Conservation (phyloP, 2,888 invertebrate genomes). For the Amphipoea oculea region DNA sequence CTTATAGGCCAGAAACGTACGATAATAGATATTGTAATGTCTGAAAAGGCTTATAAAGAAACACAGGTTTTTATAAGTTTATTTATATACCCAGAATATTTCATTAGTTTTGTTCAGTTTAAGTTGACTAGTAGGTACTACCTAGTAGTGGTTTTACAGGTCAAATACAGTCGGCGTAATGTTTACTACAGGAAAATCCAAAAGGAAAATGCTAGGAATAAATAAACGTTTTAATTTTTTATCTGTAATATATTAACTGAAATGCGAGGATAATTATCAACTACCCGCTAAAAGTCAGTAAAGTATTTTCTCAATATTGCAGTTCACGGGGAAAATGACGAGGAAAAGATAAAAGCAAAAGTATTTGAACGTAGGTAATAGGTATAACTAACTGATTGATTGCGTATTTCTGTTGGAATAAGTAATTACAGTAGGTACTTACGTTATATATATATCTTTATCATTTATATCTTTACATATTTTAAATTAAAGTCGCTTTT, state of each 20-base stretch:
- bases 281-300: background rate
- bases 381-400: background rate
- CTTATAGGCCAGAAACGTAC: background rate
- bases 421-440: too few species aligned
- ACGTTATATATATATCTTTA: too few species aligned
- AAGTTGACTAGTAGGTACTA: background rate
- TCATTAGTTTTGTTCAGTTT: background rate
- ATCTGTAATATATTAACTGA: background rate
- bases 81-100: background rate
- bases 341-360: constrained; percentile 30
- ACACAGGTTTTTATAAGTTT: background rate
- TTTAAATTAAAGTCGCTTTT: too few species aligned
- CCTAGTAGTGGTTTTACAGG: too few species aligned
- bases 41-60: background rate
- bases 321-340: constrained; percentile 30
- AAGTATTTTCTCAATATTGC: constrained; percentile 3
- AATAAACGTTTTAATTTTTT: background rate
- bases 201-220: constrained; percentile 12
- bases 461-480: too few species aligned
- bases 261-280: constrained; percentile 2
- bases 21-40: background rate
- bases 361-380: background rate
- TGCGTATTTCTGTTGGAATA: background rate
- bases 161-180: background rate
- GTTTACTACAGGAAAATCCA: constrained; percentile 17